Evolutionary conservation across 2,113 vertebrate genomes (phyloP), one percentile per base, ranked within the genome.

Genomic region (Oncorhynchus kisutch): DNA sequence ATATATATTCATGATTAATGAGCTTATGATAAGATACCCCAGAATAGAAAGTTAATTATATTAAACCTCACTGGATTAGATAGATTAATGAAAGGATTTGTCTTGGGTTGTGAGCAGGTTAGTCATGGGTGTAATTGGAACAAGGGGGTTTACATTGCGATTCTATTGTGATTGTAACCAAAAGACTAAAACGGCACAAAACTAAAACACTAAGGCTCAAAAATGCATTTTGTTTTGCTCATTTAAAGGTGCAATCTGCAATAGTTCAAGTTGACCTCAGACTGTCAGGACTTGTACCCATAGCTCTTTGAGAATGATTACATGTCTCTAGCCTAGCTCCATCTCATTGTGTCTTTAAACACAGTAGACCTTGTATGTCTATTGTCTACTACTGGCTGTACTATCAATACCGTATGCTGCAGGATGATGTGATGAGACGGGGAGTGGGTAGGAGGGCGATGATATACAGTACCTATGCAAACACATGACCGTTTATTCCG

Each of bases 81-180:
- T 54, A 51, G 49, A 51, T 51, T 51, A 54, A 54, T 54, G 51
- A 54, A 54, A 54, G 51, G 51, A 54, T 54, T 54, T 49, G 18
- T 70, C 45, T 77, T 85, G 39, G 27, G 71, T 66, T 75, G 34
- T 65, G 64, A 54, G 51, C 51, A 67, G 71, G 73, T 74, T 73
- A 80, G 75, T 88, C 73, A 86, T 82, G 83, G 59, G 25, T 74
- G 66, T 85, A 85, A 88, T 89, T 88, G 71, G 78, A 82, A 87
- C 82, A 79, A 34, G 51, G 57, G 78, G 71, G 88, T 84, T 83
- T 79, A 78, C 79, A 54, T 54, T 54, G 51, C 18, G 51, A 54
- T 54, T 54, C 51, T 54, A 81, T 74, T 86, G 80, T 82, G 70
- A 73, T 68, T 65, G 54, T 25, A 54, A 34, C 14, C 13, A 29